Base-by-base conservation (phyloP, 2,888 invertebrate species). In the Sphaeridia pumilis region DNA sequence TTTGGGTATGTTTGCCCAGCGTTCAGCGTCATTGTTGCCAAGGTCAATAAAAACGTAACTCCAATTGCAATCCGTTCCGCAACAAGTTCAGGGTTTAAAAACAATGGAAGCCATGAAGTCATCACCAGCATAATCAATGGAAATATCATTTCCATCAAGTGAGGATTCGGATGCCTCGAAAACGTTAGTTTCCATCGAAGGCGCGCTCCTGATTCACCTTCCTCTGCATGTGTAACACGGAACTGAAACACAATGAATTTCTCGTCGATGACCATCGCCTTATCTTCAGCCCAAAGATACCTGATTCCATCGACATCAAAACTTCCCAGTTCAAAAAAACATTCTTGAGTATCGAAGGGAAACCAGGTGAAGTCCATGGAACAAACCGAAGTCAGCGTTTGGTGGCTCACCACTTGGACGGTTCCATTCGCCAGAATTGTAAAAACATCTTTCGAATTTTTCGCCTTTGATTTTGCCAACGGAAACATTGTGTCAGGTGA, bases 341-440 rank as follows among this genome's bases (percentile, higher is more conserved):
- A 50, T 12, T 31, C 24, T 25, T 50, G 50, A 1, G 44, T 44
- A 36, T 50, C 50, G 25, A 50, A 21, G 4, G 50, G 50, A 22
- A 44, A 50, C n/a, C 20, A 10, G 21, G 24, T 34, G 21, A 50
- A 43, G 14, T 50, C 31, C 50, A 50, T 50, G 17, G 20, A 22
- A 25, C 50, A 50, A 7, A n/a, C 14, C 2, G 50, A 50, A 12
- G 26, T 35, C 22, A 48, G 2, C 12, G 38, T 38, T 20, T 17
- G 12, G 38, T 14, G 38, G 17, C 12, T 20, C 12, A 20, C 5
- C 17, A 5, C 4, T 20, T 7, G 7, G 5, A 38, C 38, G 12
- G 12, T 38, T 17, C 38, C 38, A 20, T 17, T 38, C 5, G 17
- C 20, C 17, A 17, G 38, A 12, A 38, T 12, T 5, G 20, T 5